A percentile compares a stretch with the other conserved stretches of the same genome.
phyloP scores from a whole-genome alignment of 2,797 vertebrate species.

The Sus cebifrons region DNA sequence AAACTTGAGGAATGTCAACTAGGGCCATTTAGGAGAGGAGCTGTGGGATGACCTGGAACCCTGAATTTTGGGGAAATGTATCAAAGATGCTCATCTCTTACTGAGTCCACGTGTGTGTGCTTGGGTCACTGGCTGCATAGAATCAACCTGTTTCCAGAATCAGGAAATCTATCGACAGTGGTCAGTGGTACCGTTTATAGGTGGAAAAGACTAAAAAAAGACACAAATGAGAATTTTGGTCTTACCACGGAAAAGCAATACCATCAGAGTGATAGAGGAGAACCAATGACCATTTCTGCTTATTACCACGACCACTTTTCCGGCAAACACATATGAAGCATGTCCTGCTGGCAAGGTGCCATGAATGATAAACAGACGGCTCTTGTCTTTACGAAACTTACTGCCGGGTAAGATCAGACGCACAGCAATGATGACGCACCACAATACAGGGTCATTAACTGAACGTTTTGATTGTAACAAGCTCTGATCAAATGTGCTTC shows the following conservation, averaged over 20 bases:
- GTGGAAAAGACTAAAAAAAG: neutral
- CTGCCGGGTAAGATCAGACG: neutral
- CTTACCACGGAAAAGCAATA: neutral
- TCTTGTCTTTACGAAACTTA: neutral
- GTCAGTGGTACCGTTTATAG: neutral
- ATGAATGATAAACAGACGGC: neutral
- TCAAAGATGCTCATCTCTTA: neutral
- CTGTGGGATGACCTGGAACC: neutral
- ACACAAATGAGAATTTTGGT: neutral
- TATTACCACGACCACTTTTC: neutral
- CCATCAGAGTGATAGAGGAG: neutral
- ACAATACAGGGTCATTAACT: fast-evolving
- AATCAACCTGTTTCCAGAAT: neutral
- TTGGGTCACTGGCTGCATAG: neutral
- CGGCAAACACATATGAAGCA: neutral
- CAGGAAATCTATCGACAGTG: no score
- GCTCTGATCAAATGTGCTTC: neutral
- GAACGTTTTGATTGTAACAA: neutral
- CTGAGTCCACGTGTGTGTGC: neutral
- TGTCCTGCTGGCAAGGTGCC: neutral
- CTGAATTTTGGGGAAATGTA: neutral
- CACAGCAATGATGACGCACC: fast-evolving
- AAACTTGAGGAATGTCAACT: neutral
- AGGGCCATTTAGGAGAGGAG: neutral
- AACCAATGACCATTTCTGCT: neutral